Evolutionary conservation across 2,113 vertebrate genomes (phyloP).

Genomic region (Sapayoa aenigma): DNA sequence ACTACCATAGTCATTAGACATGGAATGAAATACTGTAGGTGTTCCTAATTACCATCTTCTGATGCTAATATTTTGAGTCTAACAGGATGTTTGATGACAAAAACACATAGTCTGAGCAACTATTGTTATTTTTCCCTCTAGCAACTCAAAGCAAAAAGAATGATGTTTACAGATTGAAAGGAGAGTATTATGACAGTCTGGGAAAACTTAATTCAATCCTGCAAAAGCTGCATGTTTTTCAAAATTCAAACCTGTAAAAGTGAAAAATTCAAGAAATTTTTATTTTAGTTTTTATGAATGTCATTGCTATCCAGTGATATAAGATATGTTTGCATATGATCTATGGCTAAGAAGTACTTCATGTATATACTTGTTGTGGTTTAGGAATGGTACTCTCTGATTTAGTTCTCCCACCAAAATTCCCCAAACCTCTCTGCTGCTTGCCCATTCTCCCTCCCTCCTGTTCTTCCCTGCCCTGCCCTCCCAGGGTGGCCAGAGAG

Average conservation of each 20-base stretch:
- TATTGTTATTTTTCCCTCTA: not conserved
- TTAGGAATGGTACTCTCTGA: not conserved
- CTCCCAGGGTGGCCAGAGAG: not conserved
- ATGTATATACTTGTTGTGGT: not conserved
- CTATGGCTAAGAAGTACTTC: not conserved
- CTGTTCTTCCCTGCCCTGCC: rapidly evolving
- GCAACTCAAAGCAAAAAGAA: not conserved
- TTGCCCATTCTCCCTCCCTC: rapidly evolving
- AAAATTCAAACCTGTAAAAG: not conserved
- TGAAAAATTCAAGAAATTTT: not conserved
- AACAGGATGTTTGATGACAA: not conserved
- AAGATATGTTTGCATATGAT: not conserved
- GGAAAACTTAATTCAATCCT: not conserved
- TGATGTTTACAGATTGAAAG: not conserved
- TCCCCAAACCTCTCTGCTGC: not conserved
- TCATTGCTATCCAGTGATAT: not conserved
- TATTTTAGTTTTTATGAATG: not conserved
- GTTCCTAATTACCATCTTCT: not conserved
- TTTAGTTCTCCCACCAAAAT: not conserved
- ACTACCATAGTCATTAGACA: not conserved
- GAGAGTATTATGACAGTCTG: not conserved
- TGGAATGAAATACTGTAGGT: not conserved
- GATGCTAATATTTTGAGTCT: not conserved
- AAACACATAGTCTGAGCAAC: not conserved
- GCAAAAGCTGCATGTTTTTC: too few species aligned